Conservation (phyloP, 2,797 vertebrate genomes). For the Nothura maculosa region DNA sequence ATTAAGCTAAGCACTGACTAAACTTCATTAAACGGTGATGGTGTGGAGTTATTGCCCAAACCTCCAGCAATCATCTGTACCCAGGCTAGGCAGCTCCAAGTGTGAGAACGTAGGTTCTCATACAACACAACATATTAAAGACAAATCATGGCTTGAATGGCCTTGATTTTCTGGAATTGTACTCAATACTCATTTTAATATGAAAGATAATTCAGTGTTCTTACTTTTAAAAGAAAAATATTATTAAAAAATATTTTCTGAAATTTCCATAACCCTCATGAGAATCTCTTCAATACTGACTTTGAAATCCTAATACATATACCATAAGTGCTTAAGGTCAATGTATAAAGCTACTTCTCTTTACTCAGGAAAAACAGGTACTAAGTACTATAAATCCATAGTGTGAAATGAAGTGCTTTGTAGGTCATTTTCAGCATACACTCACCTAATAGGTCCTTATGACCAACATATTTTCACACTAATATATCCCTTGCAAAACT, state of each 20-base stretch:
- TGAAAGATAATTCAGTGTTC: neutral
- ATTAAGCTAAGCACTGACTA: conserved; percentile 18
- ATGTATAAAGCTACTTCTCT: neutral
- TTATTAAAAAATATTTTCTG: neutral
- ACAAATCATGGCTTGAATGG: neutral
- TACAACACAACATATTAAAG: neutral
- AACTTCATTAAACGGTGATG: conserved; percentile 11
- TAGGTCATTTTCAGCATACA: neutral
- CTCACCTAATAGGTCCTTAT: neutral
- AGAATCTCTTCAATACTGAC: neutral
- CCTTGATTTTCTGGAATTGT: conserved; percentile 4
- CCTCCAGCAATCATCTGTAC: neutral
- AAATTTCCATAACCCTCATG: neutral
- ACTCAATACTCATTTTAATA: neutral
- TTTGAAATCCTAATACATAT: neutral
- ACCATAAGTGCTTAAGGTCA: neutral
- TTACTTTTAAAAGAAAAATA: conserved; percentile 12
- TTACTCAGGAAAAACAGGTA: neutral
- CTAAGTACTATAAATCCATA: neutral
- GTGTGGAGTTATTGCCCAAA: conserved; percentile 11
- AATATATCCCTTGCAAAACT: neutral
- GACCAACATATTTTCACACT: conserved; percentile 6
- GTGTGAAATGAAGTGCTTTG: conserved; percentile 26
- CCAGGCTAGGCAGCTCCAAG: neutral
- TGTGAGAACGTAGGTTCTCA: neutral